Evolutionary conservation across 2,113 vertebrate genomes (phyloP).

Genomic region (Chionis minor): DNA sequence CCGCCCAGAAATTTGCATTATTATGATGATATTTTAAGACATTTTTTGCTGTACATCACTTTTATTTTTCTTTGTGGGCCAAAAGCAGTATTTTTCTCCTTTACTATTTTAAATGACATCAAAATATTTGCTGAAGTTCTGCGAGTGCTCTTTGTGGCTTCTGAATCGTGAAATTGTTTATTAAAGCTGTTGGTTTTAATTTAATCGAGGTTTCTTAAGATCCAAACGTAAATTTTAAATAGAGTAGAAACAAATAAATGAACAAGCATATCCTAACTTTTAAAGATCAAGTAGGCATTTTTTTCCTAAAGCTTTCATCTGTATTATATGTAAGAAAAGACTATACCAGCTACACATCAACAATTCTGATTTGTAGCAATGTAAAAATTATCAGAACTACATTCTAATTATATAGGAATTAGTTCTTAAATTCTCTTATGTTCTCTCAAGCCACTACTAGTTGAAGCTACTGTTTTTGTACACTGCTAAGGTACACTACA

Average conservation of each 20-base stretch:
- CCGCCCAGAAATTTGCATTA: not conserved
- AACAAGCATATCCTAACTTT: not conserved
- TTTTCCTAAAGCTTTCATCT: not conserved
- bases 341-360: not conserved
- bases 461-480: not conserved
- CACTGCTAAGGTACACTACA: rapidly evolving
- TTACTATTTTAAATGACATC: not conserved
- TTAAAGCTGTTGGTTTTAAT: not conserved
- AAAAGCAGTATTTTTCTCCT: not conserved
- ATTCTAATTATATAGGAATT: not conserved
- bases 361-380: not conserved
- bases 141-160: not conserved
- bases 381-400: not conserved
- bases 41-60: not conserved
- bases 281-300: not conserved
- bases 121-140: slow-evolving; percentile 2
- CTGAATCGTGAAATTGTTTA: not conserved
- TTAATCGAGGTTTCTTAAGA: not conserved
- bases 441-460: not conserved
- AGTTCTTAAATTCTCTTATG: not conserved
- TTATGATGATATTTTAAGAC: not conserved
- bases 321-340: not conserved
- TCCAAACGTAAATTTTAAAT: not conserved
- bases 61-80: not conserved
- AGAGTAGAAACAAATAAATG: not conserved